These are phyloP conservation scores for Chamaea fasciata DNA, from an alignment of 2,113 vertebrate genomes.

Conservation along the genomic window DNA sequence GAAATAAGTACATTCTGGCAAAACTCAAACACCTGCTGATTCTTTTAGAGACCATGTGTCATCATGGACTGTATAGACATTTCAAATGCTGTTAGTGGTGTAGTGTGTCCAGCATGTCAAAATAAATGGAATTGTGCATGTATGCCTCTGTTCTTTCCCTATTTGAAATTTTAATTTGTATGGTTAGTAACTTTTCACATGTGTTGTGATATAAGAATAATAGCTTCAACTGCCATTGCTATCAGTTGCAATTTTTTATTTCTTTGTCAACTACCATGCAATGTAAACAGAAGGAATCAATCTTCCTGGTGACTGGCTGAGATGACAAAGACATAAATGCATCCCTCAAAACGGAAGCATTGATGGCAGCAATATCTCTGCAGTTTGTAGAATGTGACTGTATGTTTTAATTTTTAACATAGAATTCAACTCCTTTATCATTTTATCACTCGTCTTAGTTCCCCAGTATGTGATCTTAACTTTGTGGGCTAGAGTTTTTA, in stretches of 20 bases:
- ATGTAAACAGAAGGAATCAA: neutral
- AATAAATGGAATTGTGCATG: neutral
- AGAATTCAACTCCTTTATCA: neutral
- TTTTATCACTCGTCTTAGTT: neutral
- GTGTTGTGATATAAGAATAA: neutral
- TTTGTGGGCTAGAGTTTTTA: neutral
- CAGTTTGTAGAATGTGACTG: neutral
- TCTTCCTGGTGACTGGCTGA: neutral
- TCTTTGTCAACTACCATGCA: neutral
- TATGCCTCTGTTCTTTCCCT: neutral
- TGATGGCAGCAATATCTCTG: neutral
- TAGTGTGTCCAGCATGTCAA: neutral
- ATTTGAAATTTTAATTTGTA: neutral
- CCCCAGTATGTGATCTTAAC: neutral
- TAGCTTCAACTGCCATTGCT: neutral
- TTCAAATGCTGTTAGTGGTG: neutral
- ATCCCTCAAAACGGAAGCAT: neutral
- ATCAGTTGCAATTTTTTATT: neutral
- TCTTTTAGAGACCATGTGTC: neutral
- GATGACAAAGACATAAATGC: neutral
- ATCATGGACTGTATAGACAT: neutral
- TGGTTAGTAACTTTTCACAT: constrained; percentile 8
- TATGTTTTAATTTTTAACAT: neutral
- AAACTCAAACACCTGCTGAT: neutral
- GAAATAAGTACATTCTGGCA: neutral